Conservation (phyloP, 2,113 vertebrate genomes). For the Pseudolaguvia tuberculata region DNA sequence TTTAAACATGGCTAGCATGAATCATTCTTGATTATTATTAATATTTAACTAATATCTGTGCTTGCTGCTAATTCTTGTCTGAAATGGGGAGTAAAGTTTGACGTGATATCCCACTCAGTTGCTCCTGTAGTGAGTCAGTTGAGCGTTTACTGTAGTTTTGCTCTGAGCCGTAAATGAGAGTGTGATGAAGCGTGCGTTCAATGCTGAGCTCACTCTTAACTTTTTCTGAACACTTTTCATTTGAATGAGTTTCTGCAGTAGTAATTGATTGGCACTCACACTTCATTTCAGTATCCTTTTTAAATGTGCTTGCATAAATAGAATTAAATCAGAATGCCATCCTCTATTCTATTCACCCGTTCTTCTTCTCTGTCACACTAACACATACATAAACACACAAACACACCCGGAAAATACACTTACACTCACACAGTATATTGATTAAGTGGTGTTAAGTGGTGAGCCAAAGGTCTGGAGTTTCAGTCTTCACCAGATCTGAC, state of each 20-base stretch:
- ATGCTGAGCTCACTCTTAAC: conserved; percentile 9
- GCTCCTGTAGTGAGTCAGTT: neutral
- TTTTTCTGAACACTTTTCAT: conserved; percentile 6
- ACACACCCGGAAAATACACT: neutral
- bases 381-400: conserved; percentile 7
- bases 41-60: neutral
- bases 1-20: too few species aligned
- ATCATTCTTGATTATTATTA: too few species aligned
- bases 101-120: neutral
- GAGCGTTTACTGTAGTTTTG: conserved; percentile 11
- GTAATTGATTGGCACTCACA: conserved; percentile 18
- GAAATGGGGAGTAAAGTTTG: neutral
- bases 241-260: conserved; percentile 33
- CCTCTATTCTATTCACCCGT: neutral
- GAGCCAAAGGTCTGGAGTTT: neutral
- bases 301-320: conserved; percentile 6
- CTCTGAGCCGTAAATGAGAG: neutral
- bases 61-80: neutral
- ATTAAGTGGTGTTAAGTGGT: neutral
- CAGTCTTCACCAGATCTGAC: conserved; percentile 2
- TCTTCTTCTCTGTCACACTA: neutral
- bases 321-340: conserved; percentile 11
- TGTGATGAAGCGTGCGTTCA: neutral
- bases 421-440: neutral
- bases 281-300: conserved; percentile 7